Conservation (phyloP, 2,888 invertebrate genomes). For the Isoperla grammatica region DNA sequence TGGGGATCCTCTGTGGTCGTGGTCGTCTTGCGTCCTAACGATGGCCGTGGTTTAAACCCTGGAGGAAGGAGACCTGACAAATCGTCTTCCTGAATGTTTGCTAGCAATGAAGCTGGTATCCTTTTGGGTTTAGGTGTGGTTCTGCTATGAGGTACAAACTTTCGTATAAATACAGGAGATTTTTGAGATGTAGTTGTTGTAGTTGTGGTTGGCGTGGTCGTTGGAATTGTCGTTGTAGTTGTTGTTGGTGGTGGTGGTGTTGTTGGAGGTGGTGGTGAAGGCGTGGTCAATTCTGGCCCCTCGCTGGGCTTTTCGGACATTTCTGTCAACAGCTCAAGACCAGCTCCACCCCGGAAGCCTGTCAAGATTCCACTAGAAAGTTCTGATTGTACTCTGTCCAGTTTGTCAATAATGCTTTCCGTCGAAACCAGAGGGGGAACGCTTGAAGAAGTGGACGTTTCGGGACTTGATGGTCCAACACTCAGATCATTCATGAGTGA, state of each 20-base stretch:
- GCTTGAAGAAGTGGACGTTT: too few relatives aligned
- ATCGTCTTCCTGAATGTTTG: conserved; percentile 49
- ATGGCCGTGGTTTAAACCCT: conserved; percentile 47
- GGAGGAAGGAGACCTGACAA: conserved; percentile 56
- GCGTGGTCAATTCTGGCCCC: background rate
- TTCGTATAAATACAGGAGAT: conserved; percentile 32
- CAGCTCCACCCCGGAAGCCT: conserved; percentile 58
- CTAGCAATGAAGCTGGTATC: conserved; percentile 33
- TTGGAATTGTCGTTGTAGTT: conserved; percentile 49
- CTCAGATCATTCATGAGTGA: too few relatives aligned
- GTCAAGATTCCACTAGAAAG: conserved; percentile 70
- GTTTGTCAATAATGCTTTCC: conserved; percentile 79
- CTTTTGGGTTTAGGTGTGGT: conserved; percentile 35
- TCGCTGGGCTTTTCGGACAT: conserved; percentile 24
- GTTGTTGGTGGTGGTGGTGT: conserved; percentile 36
- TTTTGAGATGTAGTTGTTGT: conserved; percentile 32
- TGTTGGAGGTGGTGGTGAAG: conserved; percentile 14
- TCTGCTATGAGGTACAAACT: conserved; percentile 34
- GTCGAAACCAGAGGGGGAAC: conserved; percentile 50
- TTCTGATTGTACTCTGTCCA: conserved; percentile 80
- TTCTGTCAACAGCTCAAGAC: conserved; percentile 46
- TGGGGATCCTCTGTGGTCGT: conserved; percentile 28
- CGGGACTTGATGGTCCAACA: too few relatives aligned
- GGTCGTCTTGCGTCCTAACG: conserved; percentile 33
- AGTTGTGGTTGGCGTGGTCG: conserved; percentile 40